These are phyloP conservation scores for Acrossocheilus wenchowensis DNA, from an alignment of 2,797 vertebrate species.

Conservation along the genomic window DNA sequence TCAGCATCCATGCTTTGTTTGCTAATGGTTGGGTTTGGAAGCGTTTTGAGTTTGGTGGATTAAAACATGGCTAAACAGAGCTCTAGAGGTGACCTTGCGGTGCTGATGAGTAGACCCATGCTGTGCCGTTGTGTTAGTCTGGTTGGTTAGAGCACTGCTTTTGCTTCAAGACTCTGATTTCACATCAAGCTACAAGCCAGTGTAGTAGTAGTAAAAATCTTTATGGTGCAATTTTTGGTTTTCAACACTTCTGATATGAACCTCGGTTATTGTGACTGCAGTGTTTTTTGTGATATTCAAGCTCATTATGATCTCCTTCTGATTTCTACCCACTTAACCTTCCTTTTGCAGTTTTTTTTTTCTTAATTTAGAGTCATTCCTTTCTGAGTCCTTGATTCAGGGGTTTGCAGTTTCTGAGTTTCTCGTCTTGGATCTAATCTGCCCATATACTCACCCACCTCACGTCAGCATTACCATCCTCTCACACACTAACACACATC, in stretches of 20 bases:
- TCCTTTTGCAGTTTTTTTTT: not conserved
- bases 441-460: not conserved
- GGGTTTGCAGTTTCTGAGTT: not conserved
- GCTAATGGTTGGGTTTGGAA: conserved; percentile 5
- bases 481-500: conserved; percentile 66
- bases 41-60: conserved; percentile 1
- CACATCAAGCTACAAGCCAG: not conserved
- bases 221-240: not conserved
- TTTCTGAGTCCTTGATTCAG: not conserved
- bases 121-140: conserved; percentile 3
- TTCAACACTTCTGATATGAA: not conserved
- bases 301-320: not conserved
- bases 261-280: not conserved
- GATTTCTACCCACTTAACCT: not conserved
- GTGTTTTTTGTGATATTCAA: not conserved
- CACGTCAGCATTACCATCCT: conserved; percentile 41
- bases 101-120: conserved; percentile 23
- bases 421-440: not conserved
- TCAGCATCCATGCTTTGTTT: conserved; percentile 17
- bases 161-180: not conserved
- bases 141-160: not conserved
- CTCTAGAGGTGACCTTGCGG: conserved; percentile 52
- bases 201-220: not conserved
- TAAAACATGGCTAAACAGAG: not conserved
- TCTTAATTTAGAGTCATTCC: not conserved